Conservation (phyloP, 2,797 vertebrate species). For the Trachops cirrhosus region DNA sequence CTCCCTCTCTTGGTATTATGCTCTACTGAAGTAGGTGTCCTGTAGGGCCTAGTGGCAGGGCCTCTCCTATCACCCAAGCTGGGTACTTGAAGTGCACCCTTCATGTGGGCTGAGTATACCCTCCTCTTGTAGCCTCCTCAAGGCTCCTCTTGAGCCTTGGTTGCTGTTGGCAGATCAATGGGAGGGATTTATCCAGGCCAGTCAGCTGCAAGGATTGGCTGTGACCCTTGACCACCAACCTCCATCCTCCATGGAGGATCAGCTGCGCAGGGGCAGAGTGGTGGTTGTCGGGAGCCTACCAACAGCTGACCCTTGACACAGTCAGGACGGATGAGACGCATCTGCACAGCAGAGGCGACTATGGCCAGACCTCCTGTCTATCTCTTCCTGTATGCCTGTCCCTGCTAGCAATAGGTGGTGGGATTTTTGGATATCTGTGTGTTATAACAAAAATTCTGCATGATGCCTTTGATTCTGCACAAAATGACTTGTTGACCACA, state of each 20-base stretch:
- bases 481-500: too few species aligned
- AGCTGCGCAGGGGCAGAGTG: neutral
- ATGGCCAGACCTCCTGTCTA: too few species aligned
- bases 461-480: too few species aligned
- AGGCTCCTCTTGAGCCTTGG: neutral
- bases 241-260: neutral
- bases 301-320: too few species aligned
- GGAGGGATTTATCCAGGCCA: neutral
- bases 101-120: neutral
- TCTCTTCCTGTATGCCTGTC: too few species aligned
- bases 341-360: too few species aligned
- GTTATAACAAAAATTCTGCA: too few species aligned
- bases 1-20: neutral
- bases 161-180: neutral
- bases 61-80: neutral
- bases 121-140: neutral
- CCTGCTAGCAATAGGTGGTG: too few species aligned
- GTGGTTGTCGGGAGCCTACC: too few species aligned
- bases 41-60: neutral
- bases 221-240: neutral
- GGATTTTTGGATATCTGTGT: too few species aligned
- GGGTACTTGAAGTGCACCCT: neutral
- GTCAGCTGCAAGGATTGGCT: neutral
- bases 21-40: neutral
- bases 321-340: too few species aligned